phyloP scores from a whole-genome alignment of 2,888 invertebrate genomes.

The Apoda limacodes region DNA sequence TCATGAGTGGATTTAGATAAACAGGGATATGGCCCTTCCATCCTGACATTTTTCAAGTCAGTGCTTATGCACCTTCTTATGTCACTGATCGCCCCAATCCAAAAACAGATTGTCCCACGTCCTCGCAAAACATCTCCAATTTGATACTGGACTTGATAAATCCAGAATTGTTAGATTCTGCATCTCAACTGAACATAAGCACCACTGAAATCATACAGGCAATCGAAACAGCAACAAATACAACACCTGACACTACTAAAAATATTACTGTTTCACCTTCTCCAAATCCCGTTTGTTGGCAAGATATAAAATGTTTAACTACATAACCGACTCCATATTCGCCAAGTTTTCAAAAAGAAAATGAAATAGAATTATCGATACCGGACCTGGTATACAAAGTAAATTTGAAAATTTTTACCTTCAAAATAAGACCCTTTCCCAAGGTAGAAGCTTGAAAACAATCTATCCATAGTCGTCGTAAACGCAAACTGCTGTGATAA shows the following conservation, averaged over 20 bases:
- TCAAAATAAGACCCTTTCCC: too few species aligned
- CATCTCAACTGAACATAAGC: slow-evolving; percentile 3
- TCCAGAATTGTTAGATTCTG: slow-evolving; percentile 4
- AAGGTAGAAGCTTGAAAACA: too few species aligned
- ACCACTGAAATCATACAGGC: slow-evolving; percentile 3
- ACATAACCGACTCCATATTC: slow-evolving; percentile 4
- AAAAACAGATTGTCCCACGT: background rate
- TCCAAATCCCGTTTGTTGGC: slow-evolving; percentile 2
- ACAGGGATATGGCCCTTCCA: slow-evolving; percentile 3
- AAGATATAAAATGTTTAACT: slow-evolving; percentile 3
- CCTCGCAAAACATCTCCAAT: slow-evolving; percentile 2
- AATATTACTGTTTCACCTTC: slow-evolving; percentile 2
- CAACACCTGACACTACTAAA: slow-evolving; percentile 1
- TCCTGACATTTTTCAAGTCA: slow-evolving; percentile 5
- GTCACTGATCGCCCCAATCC: too few species aligned
- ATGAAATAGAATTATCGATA: too few species aligned
- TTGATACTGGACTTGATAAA: slow-evolving; percentile 3
- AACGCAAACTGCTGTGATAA: too few species aligned
- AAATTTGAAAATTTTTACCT: too few species aligned
- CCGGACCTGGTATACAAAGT: too few species aligned
- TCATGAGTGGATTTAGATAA: slow-evolving; percentile 4
- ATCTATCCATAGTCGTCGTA: too few species aligned
- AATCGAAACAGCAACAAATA: slow-evolving; percentile 2
- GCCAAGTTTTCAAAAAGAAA: slow-evolving; percentile 5
- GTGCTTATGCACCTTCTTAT: too few species aligned